phyloP scores from a whole-genome alignment of 2,113 vertebrate species.

The Gobio gobio region DNA sequence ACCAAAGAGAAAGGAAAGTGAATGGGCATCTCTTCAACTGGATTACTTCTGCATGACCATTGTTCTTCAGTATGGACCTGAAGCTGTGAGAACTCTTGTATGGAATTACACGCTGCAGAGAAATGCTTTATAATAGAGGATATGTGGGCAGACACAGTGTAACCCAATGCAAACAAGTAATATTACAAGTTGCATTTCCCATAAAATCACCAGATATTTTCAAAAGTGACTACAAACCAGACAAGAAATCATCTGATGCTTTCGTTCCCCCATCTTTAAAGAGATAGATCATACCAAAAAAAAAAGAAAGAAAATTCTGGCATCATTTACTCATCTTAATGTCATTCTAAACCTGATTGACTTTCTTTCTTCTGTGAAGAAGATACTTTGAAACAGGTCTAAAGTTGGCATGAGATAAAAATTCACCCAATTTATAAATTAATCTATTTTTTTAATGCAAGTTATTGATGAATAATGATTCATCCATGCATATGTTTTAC shows the following conservation, averaged over 20 bases:
- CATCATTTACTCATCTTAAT: not conserved
- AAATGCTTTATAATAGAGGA: not conserved
- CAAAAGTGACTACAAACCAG: not conserved
- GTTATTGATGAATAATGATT: too few relatives aligned
- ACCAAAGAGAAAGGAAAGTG: not conserved
- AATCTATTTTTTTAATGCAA: too few relatives aligned
- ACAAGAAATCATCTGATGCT: not conserved
- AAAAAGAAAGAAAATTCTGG: too few relatives aligned
- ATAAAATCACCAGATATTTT: not conserved
- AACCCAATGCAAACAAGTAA: not conserved
- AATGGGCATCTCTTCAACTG: not conserved
- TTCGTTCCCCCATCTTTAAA: not conserved
- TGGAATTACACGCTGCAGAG: not conserved
- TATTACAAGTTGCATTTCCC: not conserved
- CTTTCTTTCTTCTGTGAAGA: not conserved
- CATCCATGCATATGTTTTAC: too few relatives aligned
- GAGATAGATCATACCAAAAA: not conserved
- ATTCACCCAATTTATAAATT: too few relatives aligned
- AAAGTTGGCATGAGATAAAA: too few relatives aligned
- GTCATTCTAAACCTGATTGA: not conserved
- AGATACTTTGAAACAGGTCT: too few relatives aligned
- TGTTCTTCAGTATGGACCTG: not conserved
- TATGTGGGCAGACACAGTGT: not conserved
- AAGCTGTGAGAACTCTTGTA: not conserved
- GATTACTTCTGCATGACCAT: not conserved